Evolutionary conservation across 2,797 vertebrate species (phyloP).

Genomic region (Phoeniculus purpureus): DNA sequence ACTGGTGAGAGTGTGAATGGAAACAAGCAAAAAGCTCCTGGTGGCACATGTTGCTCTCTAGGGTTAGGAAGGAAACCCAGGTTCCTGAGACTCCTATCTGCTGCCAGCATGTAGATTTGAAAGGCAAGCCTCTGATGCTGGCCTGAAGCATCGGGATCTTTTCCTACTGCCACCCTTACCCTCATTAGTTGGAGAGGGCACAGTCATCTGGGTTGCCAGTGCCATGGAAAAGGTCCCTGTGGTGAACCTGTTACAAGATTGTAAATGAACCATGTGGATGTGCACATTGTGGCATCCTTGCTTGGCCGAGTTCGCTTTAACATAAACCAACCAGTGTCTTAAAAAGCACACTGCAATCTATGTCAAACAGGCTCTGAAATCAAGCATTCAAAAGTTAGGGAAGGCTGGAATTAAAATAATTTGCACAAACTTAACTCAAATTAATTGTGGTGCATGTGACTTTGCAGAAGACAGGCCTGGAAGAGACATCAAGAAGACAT

Average conservation of each 20-base stretch:
- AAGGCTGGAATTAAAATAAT: conserved; percentile 1
- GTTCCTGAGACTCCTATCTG: background rate
- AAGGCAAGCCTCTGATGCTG: background rate
- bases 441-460: background rate
- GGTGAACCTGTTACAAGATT: background rate
- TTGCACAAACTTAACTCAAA: background rate
- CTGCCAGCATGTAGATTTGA: background rate
- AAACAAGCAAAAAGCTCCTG: background rate
- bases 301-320: background rate
- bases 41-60: background rate
- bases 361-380: conserved; percentile 1
- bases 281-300: background rate
- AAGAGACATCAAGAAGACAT: background rate
- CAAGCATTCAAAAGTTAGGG: background rate
- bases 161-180: background rate
- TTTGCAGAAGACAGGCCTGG: background rate
- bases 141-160: background rate
- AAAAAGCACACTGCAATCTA: background rate
- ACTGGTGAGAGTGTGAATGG: background rate
- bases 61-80: background rate
- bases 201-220: background rate
- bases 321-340: background rate
- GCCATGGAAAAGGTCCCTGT: background rate
- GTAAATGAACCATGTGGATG: background rate
- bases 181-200: background rate